Evolutionary conservation across 2,113 vertebrate genomes (phyloP).

Genomic region (Muntiacus muntjak): DNA sequence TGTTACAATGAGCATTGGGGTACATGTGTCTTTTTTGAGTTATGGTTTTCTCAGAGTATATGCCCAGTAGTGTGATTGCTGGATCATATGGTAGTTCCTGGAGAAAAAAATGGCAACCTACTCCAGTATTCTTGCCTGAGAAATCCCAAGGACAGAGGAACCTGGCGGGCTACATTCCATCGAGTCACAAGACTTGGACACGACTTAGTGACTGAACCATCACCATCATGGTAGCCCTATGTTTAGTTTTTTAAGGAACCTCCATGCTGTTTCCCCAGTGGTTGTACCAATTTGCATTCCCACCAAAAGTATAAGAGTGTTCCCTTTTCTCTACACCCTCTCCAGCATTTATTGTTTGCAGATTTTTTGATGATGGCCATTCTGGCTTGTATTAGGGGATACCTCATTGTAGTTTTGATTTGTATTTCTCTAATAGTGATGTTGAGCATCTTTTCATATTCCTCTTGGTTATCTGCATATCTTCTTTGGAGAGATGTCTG

Average conservation of each 20-base stretch:
- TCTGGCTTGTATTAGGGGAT: background rate
- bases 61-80: background rate
- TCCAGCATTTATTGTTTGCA: background rate
- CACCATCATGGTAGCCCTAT: background rate
- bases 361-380: background rate
- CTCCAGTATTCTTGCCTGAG: background rate
- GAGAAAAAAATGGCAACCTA: background rate
- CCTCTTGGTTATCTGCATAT: background rate
- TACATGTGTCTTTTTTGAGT: background rate
- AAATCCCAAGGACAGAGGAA: background rate
- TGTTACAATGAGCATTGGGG: background rate
- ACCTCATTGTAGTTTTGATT: background rate
- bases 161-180: background rate
- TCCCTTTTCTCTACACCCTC: background rate
- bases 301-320: background rate
- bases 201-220: background rate
- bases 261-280: background rate
- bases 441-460: background rate
- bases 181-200: background rate
- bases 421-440: background rate
- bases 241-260: background rate
- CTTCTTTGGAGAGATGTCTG: background rate
- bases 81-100: background rate
- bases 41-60: background rate
- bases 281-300: background rate